Evolutionary conservation across 2,113 vertebrate species (phyloP), one percentile per base, ranked within the genome.

Genomic region (Sarotherodon lohbergeri): DNA sequence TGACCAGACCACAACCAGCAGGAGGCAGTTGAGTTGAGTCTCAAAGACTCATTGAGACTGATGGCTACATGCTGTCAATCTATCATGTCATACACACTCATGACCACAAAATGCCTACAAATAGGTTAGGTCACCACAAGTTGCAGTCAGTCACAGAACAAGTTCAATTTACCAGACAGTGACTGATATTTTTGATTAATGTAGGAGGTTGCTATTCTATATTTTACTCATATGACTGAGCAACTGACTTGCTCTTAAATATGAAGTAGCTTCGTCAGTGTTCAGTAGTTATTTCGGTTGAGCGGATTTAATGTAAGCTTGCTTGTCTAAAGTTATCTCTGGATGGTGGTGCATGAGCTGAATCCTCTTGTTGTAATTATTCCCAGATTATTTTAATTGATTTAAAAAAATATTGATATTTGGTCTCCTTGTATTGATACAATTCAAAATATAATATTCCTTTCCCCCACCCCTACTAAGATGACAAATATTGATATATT

Each of bases 371-470:
- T 59, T 5, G 1, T 29, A 29, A 29, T 27, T 29, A 5, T 27
- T 59, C 24, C 2, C 7, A 59, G 24, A 59, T 16, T 9, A 3
- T 59, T 59, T 29, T 59, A 59, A 59, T 9, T 59, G 24, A 59
- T 59, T 29, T 3, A 59, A 59, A 2, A 59, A 61, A 61, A 61
- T 61, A 34, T 61, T 32, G 5, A 61, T 19, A 61, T 61, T 61
- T 61, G 29, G 57, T 61, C 0, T 61, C 57, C 57, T 32, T 32
- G 27, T 32, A 59, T 0, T 0, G 0, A 61, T 61, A 0, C 27
- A 17, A 5, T 59, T 29, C 56, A 59, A 59, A 59, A 59, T 59
- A 59, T 59, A 59, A 59, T 59, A 59, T 29, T 0, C 12, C 11
- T 57, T 59, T 32, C 27, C 14, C 57, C 29, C 57, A 32, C 57